Evolutionary conservation across 2,797 vertebrate genomes (phyloP), one percentile per base, ranked within the genome.

Genomic region (Aeoliscus strigatus): DNA sequence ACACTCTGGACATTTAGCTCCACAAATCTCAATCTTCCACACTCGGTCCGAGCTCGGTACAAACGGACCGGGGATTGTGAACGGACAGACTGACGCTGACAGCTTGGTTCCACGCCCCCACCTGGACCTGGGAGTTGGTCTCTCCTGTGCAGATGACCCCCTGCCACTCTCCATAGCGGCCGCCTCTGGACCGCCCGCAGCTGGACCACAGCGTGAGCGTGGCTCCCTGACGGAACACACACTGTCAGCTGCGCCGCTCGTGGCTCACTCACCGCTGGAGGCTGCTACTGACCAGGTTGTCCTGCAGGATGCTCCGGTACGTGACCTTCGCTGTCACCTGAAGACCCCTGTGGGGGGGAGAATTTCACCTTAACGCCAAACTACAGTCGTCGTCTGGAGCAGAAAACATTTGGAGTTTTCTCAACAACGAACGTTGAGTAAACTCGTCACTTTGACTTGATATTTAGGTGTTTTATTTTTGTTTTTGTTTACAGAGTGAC

Each of bases 171-270:
- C 91, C 92, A 0, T 92, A 96, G 38, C 90, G 84, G 6, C 91
- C 91, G 1, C 93, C 90, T 59, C 93, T 89, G 27, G 93, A 95
- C 4, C 92, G 90, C 8, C 94, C 93, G 0, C 94, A 96, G 57
- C 90, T 94, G 4, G 94, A 96, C 94, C 94, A 97, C 53, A 97
- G 79, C 0, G 93, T 96, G 85, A 97, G 88, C 7, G 93, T 96
- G 70, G 92, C 91, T 32, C 94, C 94, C 91, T 93, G 73, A 52
- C 41, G 53, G 26, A 44, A 76, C 62, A 77, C 51, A 73, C 54
- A 48, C 27, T 28, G 52, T 59, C 65, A 73, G 44, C 50, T 58
- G 54, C 56, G 59, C 56, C 38, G 53, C 65, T 67, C 41, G 44
- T 41, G 43, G n/a, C 31, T 37, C 60, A 32, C 35, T 39, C 59